Base-by-base conservation (phyloP, 2,888 invertebrate genomes). In the Mellilla xanthometata region DNA sequence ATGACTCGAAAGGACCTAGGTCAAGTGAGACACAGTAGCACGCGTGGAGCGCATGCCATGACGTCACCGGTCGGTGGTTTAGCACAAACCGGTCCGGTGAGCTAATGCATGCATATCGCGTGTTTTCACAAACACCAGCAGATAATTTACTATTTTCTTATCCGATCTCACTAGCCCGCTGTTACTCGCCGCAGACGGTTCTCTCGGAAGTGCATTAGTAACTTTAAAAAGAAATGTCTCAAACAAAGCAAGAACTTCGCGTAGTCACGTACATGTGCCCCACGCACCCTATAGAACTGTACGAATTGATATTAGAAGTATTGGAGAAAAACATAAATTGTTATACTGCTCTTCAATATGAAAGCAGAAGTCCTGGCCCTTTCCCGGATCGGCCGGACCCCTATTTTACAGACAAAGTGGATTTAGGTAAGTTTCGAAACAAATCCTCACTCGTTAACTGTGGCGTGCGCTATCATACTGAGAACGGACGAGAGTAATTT, bases 211-310 rank as follows among this genome's bases (percentile, higher is more conserved):
- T n/a, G n/a, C n/a, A 2, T 19, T 24, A 23, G 23, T 24, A 7
- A 38, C 42, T 23, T 35, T 42, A 4, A 40, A 32, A 42, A 38
- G 76, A 62, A 59, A 88, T 87, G 88, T 70, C 82, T 24, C 57
- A 61, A 54, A 63, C 59, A 40, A 81, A 77, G 55, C 58, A 62
- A 44, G 83, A 87, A 54, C 68, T 93, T 42, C 87, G 92, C 7
- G 65, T 92, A 31, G 83, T 91, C 51, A 92, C 93, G 0, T 93
- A 92, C 65, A 89, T 93, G 89, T 91, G 91, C 54, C 93, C 93
- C 8, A 90, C 91, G 32, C 88, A 92, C 52, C 92, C 92, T 3
- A 89, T 93, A 28, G 91, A 91, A 61, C 67, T 92, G 30, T 93
- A 91, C 69, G 91, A 93, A 66, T 71, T 88, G 47, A 78, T 92